phyloP scores from a whole-genome alignment of 2,113 vertebrate species.

The Myodes glareolus region DNA sequence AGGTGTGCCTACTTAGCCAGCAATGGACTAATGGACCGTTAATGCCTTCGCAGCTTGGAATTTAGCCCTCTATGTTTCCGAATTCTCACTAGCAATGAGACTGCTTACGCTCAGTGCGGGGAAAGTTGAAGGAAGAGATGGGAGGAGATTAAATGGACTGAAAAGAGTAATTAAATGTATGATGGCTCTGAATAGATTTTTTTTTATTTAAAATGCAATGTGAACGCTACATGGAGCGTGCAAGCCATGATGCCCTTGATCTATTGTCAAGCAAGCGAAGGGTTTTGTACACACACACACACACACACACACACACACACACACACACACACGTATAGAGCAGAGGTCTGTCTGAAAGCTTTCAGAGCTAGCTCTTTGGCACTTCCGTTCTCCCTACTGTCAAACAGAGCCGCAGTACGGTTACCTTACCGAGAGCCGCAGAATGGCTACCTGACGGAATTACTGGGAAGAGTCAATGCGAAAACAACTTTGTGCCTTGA shows the following conservation, averaged over 20 bases:
- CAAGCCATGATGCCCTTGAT: neutral
- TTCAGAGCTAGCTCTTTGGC: neutral
- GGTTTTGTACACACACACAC: too few species aligned
- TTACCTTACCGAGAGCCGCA: too few species aligned
- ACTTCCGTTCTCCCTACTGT: neutral
- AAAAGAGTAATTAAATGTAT: neutral
- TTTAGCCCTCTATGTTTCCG: neutral
- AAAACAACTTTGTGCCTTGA: neutral
- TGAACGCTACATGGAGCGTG: neutral
- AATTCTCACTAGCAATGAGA: neutral
- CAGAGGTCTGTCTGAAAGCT: neutral
- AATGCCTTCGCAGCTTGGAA: neutral
- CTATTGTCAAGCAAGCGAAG: neutral
- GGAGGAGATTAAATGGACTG: neutral
- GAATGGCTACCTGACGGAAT: fast-evolving
- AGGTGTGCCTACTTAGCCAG: neutral
- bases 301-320: fast-evolving
- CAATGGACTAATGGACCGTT: slow-evolving; percentile 2
- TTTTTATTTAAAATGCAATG: neutral
- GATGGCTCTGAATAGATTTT: neutral
- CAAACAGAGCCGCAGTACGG: neutral
- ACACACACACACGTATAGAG: fast-evolving
- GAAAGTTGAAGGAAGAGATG: neutral
- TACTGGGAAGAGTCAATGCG: neutral
- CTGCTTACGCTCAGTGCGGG: neutral